phyloP scores from a whole-genome alignment of 2,888 invertebrate genomes.

The Balanococcus diminutus region DNA sequence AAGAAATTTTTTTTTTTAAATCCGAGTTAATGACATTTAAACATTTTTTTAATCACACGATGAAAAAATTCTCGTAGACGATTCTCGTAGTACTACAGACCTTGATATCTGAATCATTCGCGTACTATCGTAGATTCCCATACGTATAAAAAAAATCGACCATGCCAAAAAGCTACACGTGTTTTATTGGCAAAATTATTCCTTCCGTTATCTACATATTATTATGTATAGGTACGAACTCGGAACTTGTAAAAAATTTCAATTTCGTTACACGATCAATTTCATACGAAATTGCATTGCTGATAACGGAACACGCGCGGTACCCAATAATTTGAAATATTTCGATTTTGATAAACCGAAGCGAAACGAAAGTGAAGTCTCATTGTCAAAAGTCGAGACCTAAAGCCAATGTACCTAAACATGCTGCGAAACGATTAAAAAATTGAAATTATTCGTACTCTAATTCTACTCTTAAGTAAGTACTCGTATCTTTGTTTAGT shows the following conservation, averaged over 20 bases:
- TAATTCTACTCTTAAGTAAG: no score
- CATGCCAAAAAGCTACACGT: background rate
- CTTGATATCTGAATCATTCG: background rate
- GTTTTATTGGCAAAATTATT: background rate
- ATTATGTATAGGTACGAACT: background rate
- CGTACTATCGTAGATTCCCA: background rate
- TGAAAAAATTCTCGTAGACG: background rate
- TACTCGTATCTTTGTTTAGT: slow-evolving; percentile 5
- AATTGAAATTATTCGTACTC: background rate
- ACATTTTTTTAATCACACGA: background rate
- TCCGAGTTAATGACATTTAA: background rate
- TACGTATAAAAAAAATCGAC: background rate
- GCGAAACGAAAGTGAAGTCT: background rate
- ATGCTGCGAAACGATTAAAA: background rate
- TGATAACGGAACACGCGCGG: background rate
- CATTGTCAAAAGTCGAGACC: no score
- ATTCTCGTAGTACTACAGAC: no score
- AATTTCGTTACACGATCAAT: background rate
- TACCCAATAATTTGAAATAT: background rate
- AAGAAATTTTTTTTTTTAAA: no score
- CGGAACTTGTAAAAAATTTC: background rate
- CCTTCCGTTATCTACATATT: background rate
- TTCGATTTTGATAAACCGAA: background rate
- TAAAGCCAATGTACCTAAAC: no score
- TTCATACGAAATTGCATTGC: background rate